These are phyloP conservation scores for Sinhomidia bicolor DNA, from an alignment of 2,888 invertebrate species.

Conservation along the genomic window DNA sequence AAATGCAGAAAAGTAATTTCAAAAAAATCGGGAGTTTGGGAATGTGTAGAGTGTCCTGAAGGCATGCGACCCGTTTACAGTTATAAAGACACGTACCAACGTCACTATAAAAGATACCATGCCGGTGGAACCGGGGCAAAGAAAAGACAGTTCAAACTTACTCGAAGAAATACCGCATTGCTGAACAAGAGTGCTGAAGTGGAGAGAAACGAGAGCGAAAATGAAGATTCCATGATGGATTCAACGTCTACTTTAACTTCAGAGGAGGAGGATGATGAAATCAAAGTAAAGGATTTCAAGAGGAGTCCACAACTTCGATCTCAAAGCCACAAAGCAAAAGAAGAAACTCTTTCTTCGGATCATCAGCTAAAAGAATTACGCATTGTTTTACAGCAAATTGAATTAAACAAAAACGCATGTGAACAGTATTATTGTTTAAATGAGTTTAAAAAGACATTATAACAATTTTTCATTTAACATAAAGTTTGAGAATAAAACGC, in stretches of 20 bases:
- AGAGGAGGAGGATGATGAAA: background rate
- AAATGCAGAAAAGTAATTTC: background rate
- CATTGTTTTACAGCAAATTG: background rate
- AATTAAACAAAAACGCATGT: background rate
- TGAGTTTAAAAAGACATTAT: background rate
- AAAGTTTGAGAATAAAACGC: background rate
- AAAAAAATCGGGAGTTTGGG: background rate
- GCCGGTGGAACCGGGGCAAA: background rate
- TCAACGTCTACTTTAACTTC: background rate
- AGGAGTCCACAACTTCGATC: background rate
- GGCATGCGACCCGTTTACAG: background rate
- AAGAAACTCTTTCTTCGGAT: too few species aligned
- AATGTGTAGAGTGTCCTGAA: constrained; percentile 29
- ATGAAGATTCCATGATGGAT: background rate
- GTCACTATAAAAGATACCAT: background rate
- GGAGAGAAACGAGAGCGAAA: background rate
- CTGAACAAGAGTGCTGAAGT: background rate
- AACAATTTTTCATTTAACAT: background rate
- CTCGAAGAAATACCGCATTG: background rate
- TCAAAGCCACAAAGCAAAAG: too few species aligned
- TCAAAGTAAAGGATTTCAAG: background rate
- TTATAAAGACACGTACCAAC: background rate
- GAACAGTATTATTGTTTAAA: background rate
- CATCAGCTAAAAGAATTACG: background rate
- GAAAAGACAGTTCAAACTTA: background rate